Conservation (phyloP, 2,888 invertebrate genomes). For the Cantharis rufa region DNA sequence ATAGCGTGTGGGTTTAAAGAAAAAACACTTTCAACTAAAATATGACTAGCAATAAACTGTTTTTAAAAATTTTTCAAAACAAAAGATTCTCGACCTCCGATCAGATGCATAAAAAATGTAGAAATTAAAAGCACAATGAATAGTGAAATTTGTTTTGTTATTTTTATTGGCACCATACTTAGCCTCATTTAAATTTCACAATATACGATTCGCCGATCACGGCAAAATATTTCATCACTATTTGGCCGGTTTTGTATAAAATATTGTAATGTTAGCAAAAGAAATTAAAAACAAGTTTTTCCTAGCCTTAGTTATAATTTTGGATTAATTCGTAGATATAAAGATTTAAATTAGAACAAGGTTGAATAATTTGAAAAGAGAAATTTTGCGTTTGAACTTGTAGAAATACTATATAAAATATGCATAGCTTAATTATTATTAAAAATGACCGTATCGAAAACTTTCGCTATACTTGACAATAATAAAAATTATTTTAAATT, state of each 20-base stretch:
- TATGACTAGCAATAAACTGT: slow-evolving; percentile 3
- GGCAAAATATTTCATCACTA: background rate
- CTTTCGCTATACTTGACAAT: background rate
- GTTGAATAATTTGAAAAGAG: background rate
- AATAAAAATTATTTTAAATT: no score
- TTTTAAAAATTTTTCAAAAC: slow-evolving; percentile 7
- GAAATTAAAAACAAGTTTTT: background rate
- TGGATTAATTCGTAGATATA: background rate
- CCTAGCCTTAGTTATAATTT: background rate
- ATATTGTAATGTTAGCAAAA: background rate
- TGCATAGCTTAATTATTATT: background rate
- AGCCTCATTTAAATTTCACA: background rate
- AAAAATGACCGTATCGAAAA: background rate
- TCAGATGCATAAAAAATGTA: background rate
- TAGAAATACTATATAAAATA: background rate
- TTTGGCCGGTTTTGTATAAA: background rate
- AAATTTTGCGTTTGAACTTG: background rate
- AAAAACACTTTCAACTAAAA: background rate
- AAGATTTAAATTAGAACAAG: background rate
- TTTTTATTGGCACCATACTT: background rate
- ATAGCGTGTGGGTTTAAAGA: background rate
- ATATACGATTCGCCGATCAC: background rate
- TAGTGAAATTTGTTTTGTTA: background rate
- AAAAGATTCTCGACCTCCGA: slow-evolving; percentile 10
- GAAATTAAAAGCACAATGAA: background rate